Evolutionary conservation across 2,888 invertebrate species (phyloP).

Genomic region (Tolmerus cingulatus): DNA sequence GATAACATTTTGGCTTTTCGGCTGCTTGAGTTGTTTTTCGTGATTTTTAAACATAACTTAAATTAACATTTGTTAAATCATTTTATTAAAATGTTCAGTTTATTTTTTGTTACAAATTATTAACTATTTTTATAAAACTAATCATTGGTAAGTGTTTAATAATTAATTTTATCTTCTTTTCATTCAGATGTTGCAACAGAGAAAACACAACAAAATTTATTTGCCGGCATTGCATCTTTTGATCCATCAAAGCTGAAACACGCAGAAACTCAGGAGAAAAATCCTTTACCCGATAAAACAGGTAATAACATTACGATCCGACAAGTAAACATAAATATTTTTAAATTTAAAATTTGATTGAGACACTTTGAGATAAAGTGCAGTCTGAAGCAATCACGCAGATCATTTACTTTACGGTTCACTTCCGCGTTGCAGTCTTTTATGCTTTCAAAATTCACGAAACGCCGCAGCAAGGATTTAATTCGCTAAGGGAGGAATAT

Average conservation of each 20-base stretch:
- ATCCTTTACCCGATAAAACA: constrained; percentile 91
- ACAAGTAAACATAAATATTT: neutral
- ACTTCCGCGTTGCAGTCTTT: neutral
- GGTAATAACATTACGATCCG: constrained; percentile 67
- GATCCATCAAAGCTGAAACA: constrained; percentile 85
- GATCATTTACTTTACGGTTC: neutral
- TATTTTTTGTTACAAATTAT: constrained; percentile 38
- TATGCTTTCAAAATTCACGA: neutral
- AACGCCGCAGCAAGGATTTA: too few species aligned
- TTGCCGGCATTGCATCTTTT: constrained; percentile 87
- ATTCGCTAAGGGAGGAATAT: too few species aligned
- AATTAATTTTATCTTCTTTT: constrained; percentile 31
- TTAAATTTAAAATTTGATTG: neutral
- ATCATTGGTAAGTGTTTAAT: too few species aligned
- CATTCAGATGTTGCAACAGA: constrained; percentile 85
- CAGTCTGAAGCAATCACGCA: neutral
- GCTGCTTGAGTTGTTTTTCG: neutral
- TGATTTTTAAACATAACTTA: neutral
- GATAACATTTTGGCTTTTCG: neutral
- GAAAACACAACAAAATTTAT: constrained; percentile 82
- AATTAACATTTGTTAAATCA: neutral
- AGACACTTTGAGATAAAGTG: neutral
- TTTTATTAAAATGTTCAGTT: neutral
- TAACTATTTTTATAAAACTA: constrained; percentile 6
- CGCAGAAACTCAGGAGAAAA: constrained; percentile 91